Base-by-base conservation (phyloP, 2,113 vertebrate species). In the Lota lota region DNA sequence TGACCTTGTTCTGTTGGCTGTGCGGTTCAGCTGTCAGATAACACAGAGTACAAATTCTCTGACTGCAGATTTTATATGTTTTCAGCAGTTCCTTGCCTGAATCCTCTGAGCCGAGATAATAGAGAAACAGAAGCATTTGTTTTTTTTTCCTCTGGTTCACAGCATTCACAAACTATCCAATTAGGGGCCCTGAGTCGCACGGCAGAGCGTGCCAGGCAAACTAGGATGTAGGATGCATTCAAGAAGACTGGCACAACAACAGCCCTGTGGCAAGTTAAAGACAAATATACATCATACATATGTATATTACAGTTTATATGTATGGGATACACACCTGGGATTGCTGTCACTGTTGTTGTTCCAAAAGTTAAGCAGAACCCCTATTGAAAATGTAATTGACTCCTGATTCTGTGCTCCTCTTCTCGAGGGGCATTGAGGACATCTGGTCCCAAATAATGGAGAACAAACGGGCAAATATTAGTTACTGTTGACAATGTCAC, bases 11-110 rank as follows among this genome's bases (percentile, higher is more conserved):
- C 40, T 71, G 58, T 73, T 50, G 67, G 66, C 77, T 69, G 61
- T 81, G 78, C 78, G 83, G 77, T 74, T 73, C 67, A 54, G 73
- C 75, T 76, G 80, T 78, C 80, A 71, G 68, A 82, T 47, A 47
- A 47, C 68, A 33, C 50, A 78, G 86, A 83, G 77, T 68, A 78
- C 70, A 80, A 80, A 86, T 85, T 87, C 73, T 78, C 78, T 86
- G 85, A 87, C 62, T 78, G 33, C 40, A 79, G 73, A 65, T 75
- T 84, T 10, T 80, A 83, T 85, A 83, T 33, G 28, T 68, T 80
- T 84, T 76, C 69, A 59, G 63, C 56, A 70, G 47, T 72, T 36
- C 50, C 16, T 69, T 36, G 64, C 67, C 74, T 74, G 76, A 73
- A 85, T 84, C 67, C 76, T 74, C 74, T 66, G 68, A 66, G 78